Conservation (phyloP, 2,888 invertebrate species). For the Lagria hirta region DNA sequence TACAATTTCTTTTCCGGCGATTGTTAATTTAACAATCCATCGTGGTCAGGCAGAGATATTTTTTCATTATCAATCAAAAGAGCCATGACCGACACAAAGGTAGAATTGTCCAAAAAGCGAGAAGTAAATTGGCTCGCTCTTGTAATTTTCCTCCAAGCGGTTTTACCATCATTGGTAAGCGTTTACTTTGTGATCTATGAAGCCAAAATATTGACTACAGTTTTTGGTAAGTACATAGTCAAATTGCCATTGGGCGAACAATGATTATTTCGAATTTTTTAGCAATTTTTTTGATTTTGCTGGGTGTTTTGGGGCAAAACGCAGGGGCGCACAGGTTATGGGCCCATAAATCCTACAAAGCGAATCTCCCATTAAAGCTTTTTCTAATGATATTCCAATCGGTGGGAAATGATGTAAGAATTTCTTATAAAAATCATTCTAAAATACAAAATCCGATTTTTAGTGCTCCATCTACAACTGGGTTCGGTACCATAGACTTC, state of each 20-base stretch:
- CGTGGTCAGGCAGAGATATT: no score
- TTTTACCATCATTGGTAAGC: no score
- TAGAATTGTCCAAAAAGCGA: no score
- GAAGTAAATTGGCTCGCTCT: no score
- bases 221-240: slow-evolving; percentile 43
- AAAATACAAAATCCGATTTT: slow-evolving; percentile 22
- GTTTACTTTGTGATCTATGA: slow-evolving; percentile 55
- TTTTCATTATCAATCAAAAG: no score
- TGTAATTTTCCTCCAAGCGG: no score
- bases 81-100: no score
- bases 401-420: slow-evolving; percentile 55
- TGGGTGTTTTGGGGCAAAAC: slow-evolving; percentile 78
- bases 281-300: slow-evolving; percentile 65
- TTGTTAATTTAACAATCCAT: no score
- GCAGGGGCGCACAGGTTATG: slow-evolving; percentile 92
- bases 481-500: slow-evolving; percentile 78
- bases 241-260: not conserved
- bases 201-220: slow-evolving; percentile 40
- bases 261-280: slow-evolving; percentile 40
- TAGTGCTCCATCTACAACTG: slow-evolving; percentile 84
- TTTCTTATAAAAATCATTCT: slow-evolving; percentile 5
- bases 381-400: slow-evolving; percentile 82
- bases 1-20: no score
- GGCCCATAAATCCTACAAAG: slow-evolving; percentile 86
- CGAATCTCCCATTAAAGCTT: slow-evolving; percentile 68